These are phyloP conservation scores for Ovis aries DNA, from an alignment of 2,113 vertebrate species.

Conservation along the genomic window DNA sequence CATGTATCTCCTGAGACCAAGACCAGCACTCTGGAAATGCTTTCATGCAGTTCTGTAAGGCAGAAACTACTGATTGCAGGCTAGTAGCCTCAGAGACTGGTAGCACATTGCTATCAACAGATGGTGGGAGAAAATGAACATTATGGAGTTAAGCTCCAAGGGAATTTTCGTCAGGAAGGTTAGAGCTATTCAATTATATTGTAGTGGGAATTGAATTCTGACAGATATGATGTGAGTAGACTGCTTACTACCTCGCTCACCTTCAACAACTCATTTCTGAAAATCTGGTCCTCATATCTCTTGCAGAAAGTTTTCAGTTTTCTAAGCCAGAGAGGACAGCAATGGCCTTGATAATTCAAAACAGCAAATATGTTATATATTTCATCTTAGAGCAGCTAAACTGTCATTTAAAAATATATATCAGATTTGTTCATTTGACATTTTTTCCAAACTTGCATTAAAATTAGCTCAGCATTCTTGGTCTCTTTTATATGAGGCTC, in stretches of 20 bases:
- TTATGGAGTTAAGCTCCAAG: slow-evolving; percentile 6
- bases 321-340: background rate
- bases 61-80: background rate
- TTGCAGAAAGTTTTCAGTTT: background rate
- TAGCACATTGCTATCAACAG: background rate
- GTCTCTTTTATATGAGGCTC: background rate
- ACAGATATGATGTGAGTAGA: slow-evolving; percentile 19
- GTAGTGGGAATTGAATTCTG: slow-evolving; percentile 14
- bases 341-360: background rate
- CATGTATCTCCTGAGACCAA: background rate
- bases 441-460: background rate
- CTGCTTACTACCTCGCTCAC: background rate
- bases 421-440: background rate
- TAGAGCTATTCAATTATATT: slow-evolving; percentile 41
- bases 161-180: background rate
- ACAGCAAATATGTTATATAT: background rate
- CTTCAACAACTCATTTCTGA: slow-evolving; percentile 23
- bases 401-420: background rate
- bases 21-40: background rate
- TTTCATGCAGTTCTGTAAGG: background rate
- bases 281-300: background rate
- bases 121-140: slow-evolving; percentile 21
- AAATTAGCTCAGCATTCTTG: background rate
- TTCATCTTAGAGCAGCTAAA: background rate
- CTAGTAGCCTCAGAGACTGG: background rate